phyloP scores from a whole-genome alignment of 2,797 vertebrate species.

The Thaleichthys pacificus region DNA sequence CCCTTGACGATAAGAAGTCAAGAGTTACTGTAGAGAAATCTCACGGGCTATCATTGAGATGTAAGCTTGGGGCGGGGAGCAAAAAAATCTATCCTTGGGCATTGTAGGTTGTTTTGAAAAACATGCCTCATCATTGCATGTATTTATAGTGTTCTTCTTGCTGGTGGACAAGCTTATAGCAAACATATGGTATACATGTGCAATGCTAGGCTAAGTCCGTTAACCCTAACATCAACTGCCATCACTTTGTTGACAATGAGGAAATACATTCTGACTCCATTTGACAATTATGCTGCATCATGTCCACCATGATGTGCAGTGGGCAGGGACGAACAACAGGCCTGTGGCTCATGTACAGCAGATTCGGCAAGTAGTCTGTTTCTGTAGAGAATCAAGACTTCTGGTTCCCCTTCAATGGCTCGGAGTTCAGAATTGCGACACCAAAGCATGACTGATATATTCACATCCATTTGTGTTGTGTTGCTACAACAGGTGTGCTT shows the following conservation, averaged over 20 bases:
- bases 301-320: background rate
- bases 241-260: too few species aligned
- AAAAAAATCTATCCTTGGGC: slow-evolving; percentile 68
- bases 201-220: slow-evolving; percentile 25
- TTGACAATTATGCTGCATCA: background rate
- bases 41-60: slow-evolving; percentile 39
- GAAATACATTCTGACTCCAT: background rate
- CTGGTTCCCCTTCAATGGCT: slow-evolving; percentile 17
- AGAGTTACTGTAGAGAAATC: slow-evolving; percentile 57
- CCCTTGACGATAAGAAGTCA: slow-evolving; percentile 62
- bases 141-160: slow-evolving; percentile 29
- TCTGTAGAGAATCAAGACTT: slow-evolving; percentile 20
- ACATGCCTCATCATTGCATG: slow-evolving; percentile 18
- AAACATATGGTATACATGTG: slow-evolving; percentile 21
- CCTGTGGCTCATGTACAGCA: background rate
- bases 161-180: slow-evolving; percentile 27
- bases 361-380: background rate
- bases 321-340: background rate
- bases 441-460: slow-evolving; percentile 45
- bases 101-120: slow-evolving; percentile 28
- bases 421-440: slow-evolving; percentile 33
- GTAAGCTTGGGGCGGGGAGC: slow-evolving; percentile 29
- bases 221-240: background rate
- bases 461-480: slow-evolving; percentile 42
- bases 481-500: slow-evolving; percentile 34